Evolutionary conservation across 1,140 invertebrate species (phyloP), one percentile per base, ranked within the genome.

Genomic region (Drosophila setifemur): DNA sequence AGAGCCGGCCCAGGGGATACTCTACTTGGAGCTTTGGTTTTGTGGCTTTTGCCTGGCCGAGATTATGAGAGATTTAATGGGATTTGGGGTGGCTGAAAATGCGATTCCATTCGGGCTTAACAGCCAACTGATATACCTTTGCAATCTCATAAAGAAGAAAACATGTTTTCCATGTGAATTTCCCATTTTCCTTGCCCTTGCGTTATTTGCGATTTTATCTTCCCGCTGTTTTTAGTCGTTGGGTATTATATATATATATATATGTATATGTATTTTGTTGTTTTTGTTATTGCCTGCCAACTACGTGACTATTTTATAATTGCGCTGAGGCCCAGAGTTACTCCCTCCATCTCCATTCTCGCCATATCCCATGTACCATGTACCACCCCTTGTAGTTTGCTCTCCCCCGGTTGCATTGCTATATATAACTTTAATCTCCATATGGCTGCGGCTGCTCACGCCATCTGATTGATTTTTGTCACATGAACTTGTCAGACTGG

Each of bases 241-340:
- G 23, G 35, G 25, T 50, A 55, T 53, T 42, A n/a, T n/a, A n/a
- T n/a, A n/a, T n/a, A n/a, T n/a, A n/a, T n/a, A n/a, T n/a, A n/a
- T n/a, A n/a, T n/a, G n/a, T n/a, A n/a, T n/a, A n/a, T n/a, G n/a
- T n/a, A n/a, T n/a, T n/a, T n/a, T n/a, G n/a, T n/a, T n/a, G n/a
- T n/a, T 16, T 43, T 49, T 23, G 18, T 19, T 39, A 52, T 40
- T 70, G 42, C 48, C 26, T 31, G 35, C 49, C 28, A 57, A 57
- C 23, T 79, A 85, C 79, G 81, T 85, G 79, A 85, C 79, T 60
- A 57, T 86, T 81, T 85, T 72, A 55, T 68, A 79, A 79, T 85
- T 85, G 58, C 58, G 31, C 55, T 47, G 28, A 35, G 14, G 14
- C 14, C 33, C 26, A 55, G 25, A 39, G 31, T 31, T 23, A 44